Percentiles rank a stretch among this genome's conserved stretches.
These are phyloP conservation scores for Megaceryle maxima DNA, from an alignment of 2,113 vertebrate genomes.

Conservation along the genomic window DNA sequence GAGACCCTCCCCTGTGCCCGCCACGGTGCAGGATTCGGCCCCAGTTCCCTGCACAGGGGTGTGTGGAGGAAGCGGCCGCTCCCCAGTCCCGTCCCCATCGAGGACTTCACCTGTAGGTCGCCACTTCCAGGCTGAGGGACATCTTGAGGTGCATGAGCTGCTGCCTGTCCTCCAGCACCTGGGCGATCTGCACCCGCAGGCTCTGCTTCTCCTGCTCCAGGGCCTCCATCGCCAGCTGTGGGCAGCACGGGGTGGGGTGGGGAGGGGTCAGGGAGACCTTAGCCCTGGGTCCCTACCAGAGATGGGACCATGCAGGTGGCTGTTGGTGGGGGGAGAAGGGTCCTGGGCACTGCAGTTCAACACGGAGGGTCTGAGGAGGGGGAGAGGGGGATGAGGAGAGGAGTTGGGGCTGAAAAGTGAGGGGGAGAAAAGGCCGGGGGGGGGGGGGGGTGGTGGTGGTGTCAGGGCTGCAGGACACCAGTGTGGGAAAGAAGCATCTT, in stretches of 20 bases:
- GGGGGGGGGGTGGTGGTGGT: accelerated
- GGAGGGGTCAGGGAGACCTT: background rate
- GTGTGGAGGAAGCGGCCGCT: too few species aligned
- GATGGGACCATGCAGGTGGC: accelerated
- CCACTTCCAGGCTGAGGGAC: slow-evolving; percentile 78
- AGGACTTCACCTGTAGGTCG: slow-evolving; percentile 73
- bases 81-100: background rate
- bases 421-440: background rate
- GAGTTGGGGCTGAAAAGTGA: background rate
- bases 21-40: background rate
- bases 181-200: slow-evolving; percentile 71
- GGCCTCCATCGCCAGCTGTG: slow-evolving; percentile 65
- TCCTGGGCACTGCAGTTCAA: accelerated
- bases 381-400: background rate
- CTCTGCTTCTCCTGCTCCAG: slow-evolving; percentile 75
- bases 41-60: background rate
- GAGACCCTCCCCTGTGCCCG: background rate
- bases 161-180: slow-evolving; percentile 75
- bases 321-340: background rate
- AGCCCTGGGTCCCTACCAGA: background rate
- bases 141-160: slow-evolving; percentile 78
- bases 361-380: background rate
- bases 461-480: accelerated
- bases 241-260: accelerated
- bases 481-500: background rate